Conservation (phyloP, 2,888 invertebrate species). For the Aproaerema taeniolella region DNA sequence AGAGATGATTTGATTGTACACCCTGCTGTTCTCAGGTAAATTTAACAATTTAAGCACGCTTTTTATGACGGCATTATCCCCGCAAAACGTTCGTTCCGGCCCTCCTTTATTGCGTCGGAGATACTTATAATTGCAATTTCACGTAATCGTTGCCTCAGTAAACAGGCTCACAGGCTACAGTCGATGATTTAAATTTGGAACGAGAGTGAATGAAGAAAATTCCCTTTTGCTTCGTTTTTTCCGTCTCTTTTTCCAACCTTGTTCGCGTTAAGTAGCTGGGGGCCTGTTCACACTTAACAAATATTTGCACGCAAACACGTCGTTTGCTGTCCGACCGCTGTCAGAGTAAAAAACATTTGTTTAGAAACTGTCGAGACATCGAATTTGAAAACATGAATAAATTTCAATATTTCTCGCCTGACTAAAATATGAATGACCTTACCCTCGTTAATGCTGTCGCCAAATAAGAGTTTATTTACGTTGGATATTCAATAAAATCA, state of each 20-base stretch:
- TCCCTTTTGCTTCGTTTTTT: not conserved
- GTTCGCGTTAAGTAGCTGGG: conserved; percentile 4
- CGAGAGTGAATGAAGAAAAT: not conserved
- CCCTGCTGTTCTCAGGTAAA: conserved; percentile 63
- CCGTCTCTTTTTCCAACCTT: conserved; percentile 2
- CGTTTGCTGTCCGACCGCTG: conserved; percentile 10
- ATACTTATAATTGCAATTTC: conserved; percentile 49
- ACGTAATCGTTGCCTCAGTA: conserved; percentile 37
- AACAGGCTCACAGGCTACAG: conserved; percentile 31
- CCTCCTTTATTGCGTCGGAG: conserved; percentile 40
- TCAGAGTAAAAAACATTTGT: conserved; percentile 12
- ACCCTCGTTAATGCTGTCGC: no score
- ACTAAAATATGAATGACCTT: no score
- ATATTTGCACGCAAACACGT: conserved; percentile 15
- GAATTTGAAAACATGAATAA: not conserved
- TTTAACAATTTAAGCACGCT: conserved; percentile 61
- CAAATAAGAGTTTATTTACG: no score
- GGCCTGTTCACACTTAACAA: conserved; percentile 12
- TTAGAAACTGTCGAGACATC: conserved; percentile 5
- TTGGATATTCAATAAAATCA: no score
- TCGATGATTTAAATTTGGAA: conserved; percentile 18
- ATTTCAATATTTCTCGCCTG: no score
- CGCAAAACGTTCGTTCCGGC: conserved; percentile 41
- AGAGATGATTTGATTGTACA: conserved; percentile 64
- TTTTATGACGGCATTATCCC: conserved; percentile 59